Conservation (phyloP, 2,888 invertebrate species). For the Cantharis rustica region DNA sequence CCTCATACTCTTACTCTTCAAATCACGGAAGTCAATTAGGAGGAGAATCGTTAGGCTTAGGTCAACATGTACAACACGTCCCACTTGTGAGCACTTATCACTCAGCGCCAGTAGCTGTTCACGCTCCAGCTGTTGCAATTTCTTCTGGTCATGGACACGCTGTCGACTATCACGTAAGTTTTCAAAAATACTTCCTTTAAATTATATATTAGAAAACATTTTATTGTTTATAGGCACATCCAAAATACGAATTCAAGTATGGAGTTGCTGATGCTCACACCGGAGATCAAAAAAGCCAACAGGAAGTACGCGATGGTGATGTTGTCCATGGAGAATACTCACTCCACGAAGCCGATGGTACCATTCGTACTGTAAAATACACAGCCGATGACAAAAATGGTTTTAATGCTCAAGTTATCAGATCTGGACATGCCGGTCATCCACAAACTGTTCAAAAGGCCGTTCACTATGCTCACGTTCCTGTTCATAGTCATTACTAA, state of each 20-base stretch:
- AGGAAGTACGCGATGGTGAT: slow-evolving; percentile 62
- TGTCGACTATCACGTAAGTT: slow-evolving; percentile 27
- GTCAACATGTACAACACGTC: neutral
- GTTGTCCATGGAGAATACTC: slow-evolving; percentile 59
- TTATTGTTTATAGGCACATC: slow-evolving; percentile 52
- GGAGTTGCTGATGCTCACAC: slow-evolving; percentile 66
- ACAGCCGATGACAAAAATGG: slow-evolving; percentile 62
- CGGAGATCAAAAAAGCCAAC: slow-evolving; percentile 57
- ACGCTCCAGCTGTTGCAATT: neutral
- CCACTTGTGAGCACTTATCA: neutral
- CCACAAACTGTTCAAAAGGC: slow-evolving; percentile 40
- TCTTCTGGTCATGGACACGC: slow-evolving; percentile 34
- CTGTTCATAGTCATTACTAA: neutral
- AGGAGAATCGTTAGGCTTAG: neutral
- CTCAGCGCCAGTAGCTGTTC: slow-evolving; percentile 26
- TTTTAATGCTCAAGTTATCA: slow-evolving; percentile 52
- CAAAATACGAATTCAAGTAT: slow-evolving; percentile 63
- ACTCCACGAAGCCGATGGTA: slow-evolving; percentile 61
- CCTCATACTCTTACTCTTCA: neutral
- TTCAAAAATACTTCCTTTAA: neutral
- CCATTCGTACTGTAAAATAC: slow-evolving; percentile 62
- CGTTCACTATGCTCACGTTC: neutral
- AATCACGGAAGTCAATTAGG: neutral
- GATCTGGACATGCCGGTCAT: slow-evolving; percentile 61
- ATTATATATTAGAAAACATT: neutral